Evolutionary conservation across 2,888 invertebrate genomes (phyloP), one percentile per base, ranked within the genome.

Genomic region (Sarcophaga carnaria): DNA sequence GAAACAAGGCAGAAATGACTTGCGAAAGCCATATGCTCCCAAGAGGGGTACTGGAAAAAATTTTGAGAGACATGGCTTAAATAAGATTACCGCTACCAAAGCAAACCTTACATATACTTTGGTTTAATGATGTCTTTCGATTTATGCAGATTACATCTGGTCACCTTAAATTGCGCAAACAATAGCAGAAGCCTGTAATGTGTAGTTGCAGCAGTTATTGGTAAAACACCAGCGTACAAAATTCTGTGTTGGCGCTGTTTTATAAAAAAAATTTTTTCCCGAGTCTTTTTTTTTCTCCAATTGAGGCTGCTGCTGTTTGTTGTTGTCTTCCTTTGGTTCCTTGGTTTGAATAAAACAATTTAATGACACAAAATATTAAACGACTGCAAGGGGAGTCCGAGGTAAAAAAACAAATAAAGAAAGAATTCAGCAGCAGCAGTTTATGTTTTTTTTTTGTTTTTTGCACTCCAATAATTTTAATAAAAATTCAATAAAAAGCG

Each of bases 301-400:
- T 54, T 54, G 14, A 17, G 66, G 17, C 76, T 45, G 45, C 70
- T 82, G 63, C 69, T 14, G 11, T 17, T 22, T 22, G 22, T 22
- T 22, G 22, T 22, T 22, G 22, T 22, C 22, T 22, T 22, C 22
- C 22, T 22, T 22, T 60, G 20, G 72, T 60, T 67, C 17, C n/a
- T 84, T 78, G 69, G 74, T 77, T 76, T 87, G 87, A 84, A 85
- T 76, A 79, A 87, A 85, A 79, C 79, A 14, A 72, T 79, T 87
- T 84, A 87, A 87, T 87, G 81, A 84, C 84, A 84, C 77, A 87
- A 54, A 87, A 87, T 84, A 87, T 85, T 85, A 81, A 87, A 87
- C 60, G 84, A 85, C 81, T 84, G 67, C 81, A 87, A 87, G 81
- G 83, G 81, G 75, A 87, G 81, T 81, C 84, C 71, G 64, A 37